Evolutionary conservation across 2,113 vertebrate species (phyloP), one percentile per base, ranked within the genome.

Genomic region (Podarcis cretensis): DNA sequence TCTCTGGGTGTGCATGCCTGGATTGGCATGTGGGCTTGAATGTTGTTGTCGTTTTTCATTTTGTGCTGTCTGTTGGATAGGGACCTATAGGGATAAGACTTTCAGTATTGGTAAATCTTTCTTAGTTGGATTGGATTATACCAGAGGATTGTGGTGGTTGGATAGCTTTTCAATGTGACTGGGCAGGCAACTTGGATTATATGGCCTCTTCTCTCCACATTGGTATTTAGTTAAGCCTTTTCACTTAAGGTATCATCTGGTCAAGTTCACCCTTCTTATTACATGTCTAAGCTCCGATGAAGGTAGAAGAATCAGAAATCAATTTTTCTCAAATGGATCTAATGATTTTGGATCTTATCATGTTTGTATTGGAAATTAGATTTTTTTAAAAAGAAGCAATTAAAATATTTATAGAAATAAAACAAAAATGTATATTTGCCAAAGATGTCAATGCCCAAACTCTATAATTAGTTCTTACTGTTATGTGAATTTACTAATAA

Each of bases 231-330:
- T 20, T 20, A 63, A 92, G 79, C 86, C 89, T 93, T 95, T 92
- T 96, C 95, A 96, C 86, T 89, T 91, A 87, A 85, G 89, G 89
- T 95, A 93, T 94, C 95, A 94, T 94, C 57, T 63, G 25, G 27
- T 85, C 35, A 75, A 85, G 76, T 5, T 76, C 37, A 75, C 35
- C 32, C n/a, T 81, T 81, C 68, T 78, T 35, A 35, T 74, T 86
- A 43, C 59, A 43, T 78, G 9, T 3, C 27, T 66, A 63, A 37
- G n/a, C 23, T 37, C 76, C 3, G 59, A 40, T 85, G 48, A 30
- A 63, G 73, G 43, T 94, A 90, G 90, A 95, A 95, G 89, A 90
- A 89, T 93, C 20, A 43, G 35, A 86, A 93, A 93, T 85, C 37
- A 83, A 3, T 74, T 73, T 89, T 89, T 93, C 83, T 91, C 57